These are phyloP conservation scores for Henricia sp. DNA, from an alignment of 53 echinoderm and acorn worm genomes.

Conservation along the genomic window DNA sequence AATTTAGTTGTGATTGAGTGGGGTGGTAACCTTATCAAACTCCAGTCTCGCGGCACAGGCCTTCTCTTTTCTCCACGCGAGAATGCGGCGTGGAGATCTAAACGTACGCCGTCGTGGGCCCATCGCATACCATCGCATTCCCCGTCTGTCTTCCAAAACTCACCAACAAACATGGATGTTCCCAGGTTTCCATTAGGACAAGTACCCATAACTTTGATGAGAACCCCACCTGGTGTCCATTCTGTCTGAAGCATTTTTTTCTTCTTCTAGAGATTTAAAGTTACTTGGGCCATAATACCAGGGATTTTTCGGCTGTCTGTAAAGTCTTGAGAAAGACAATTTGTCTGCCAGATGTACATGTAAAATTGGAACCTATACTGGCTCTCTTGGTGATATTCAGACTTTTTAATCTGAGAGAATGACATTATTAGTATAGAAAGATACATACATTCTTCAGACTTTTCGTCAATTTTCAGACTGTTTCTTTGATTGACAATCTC, in stretches of 20 bases:
- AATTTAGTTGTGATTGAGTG: background rate
- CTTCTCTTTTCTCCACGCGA: background rate
- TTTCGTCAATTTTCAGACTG: no score
- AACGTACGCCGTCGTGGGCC: background rate
- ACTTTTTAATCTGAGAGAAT: no score
- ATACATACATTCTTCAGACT: no score
- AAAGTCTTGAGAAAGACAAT: conserved; percentile 10
- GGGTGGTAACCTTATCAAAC: background rate
- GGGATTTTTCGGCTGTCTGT: background rate
- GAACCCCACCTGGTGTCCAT: conserved; percentile 32
- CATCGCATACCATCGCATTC: conserved; percentile 29
- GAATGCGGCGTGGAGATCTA: background rate
- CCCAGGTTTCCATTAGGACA: background rate
- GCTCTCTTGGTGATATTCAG: no score
- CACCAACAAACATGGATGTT: background rate
- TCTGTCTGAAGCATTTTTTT: background rate
- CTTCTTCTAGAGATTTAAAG: conserved; percentile 13
- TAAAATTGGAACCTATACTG: no score
- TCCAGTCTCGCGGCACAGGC: background rate
- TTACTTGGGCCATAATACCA: conserved; percentile 13
- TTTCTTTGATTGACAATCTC: no score
- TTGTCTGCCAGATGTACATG: conserved; percentile 21
- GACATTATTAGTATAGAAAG: no score
- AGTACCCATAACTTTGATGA: conserved; percentile 27
- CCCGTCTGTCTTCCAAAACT: background rate